Conservation (phyloP, 2,888 invertebrate genomes). For the Cecidostiba fungosa region DNA sequence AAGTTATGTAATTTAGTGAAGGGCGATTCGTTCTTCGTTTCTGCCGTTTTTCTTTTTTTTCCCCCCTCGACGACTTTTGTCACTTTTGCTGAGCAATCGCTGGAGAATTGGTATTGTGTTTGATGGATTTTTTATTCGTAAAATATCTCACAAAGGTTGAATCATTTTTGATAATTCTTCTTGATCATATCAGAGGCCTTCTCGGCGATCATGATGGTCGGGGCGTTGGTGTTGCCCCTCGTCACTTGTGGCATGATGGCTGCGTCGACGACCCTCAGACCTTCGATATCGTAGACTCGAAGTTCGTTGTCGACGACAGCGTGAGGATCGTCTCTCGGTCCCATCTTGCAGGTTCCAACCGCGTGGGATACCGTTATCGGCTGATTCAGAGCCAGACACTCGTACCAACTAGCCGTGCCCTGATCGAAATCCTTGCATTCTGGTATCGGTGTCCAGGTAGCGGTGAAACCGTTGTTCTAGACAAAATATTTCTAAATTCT, state of each 20-base stretch:
- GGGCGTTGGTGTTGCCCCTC: slow-evolving; percentile 85
- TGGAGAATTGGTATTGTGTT: neutral
- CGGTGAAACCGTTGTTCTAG: slow-evolving; percentile 81
- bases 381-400: slow-evolving; percentile 82
- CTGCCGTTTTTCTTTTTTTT: neutral
- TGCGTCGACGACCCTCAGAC: slow-evolving; percentile 84
- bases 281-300: slow-evolving; percentile 80
- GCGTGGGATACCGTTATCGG: slow-evolving; percentile 85
- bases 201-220: slow-evolving; percentile 86
- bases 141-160: neutral
- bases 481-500: neutral
- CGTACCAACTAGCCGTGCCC: slow-evolving; percentile 84
- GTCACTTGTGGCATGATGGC: slow-evolving; percentile 85
- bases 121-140: neutral
- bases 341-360: slow-evolving; percentile 86
- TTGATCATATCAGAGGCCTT: slow-evolving; percentile 85
- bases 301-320: slow-evolving; percentile 85
- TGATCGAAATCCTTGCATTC: slow-evolving; percentile 81
- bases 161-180: slow-evolving; percentile 68
- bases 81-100: neutral
- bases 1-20: slow-evolving; percentile 35
- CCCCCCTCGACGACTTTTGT: neutral
- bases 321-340: slow-evolving; percentile 82
- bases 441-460: slow-evolving; percentile 81
- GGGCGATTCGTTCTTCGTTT: neutral